Evolutionary conservation across 2,888 invertebrate genomes (phyloP).

Genomic region (Cryptosula pallasiana): DNA sequence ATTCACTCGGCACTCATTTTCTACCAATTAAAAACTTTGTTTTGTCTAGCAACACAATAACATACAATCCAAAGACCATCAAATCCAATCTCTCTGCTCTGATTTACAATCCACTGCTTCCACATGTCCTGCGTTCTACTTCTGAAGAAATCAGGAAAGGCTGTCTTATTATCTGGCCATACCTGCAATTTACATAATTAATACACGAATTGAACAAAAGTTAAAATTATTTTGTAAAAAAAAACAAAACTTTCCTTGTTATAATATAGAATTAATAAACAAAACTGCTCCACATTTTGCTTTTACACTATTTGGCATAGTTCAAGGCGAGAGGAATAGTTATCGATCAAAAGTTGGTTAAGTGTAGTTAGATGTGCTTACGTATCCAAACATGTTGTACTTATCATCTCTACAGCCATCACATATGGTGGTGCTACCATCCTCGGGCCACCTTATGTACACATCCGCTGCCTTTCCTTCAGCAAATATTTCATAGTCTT

Average conservation of each 20-base stretch:
- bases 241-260: too few relatives aligned
- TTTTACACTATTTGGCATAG: too few relatives aligned
- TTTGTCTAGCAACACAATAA: too few relatives aligned
- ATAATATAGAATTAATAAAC: too few relatives aligned
- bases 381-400: constrained; percentile 40
- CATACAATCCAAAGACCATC: constrained; percentile 51
- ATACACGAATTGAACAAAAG: too few relatives aligned
- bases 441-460: constrained; percentile 42
- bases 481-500: constrained; percentile 41
- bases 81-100: constrained; percentile 34
- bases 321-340: too few relatives aligned
- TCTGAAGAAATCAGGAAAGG: constrained; percentile 48
- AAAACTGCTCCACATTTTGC: too few relatives aligned
- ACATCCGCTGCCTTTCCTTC: constrained; percentile 35
- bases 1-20: too few relatives aligned
- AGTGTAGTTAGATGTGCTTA: constrained; percentile 29
- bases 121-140: constrained; percentile 37
- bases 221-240: too few relatives aligned
- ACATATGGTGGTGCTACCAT: constrained; percentile 28
- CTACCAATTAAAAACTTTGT: too few relatives aligned
- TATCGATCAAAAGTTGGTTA: too few relatives aligned
- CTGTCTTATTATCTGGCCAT: constrained; percentile 46
- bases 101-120: constrained; percentile 38
- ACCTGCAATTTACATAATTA: constrained; percentile 38
- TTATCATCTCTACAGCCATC: constrained; percentile 33